phyloP scores from a whole-genome alignment of 2,113 vertebrate genomes.

The Enhydra lutris region DNA sequence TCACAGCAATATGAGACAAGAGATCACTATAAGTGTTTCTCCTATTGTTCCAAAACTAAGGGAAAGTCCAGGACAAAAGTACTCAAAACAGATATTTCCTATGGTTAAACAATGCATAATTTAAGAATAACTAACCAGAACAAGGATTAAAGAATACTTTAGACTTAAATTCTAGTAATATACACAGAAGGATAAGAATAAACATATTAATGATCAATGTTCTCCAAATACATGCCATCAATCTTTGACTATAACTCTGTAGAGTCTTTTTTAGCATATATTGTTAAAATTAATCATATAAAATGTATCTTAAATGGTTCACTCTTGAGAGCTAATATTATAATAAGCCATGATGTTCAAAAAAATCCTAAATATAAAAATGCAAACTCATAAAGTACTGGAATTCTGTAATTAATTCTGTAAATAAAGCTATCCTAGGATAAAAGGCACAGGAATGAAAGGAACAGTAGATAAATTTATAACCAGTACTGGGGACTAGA shows the following conservation, averaged over 20 bases:
- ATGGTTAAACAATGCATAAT: background rate
- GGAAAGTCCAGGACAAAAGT: background rate
- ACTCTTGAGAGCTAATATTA: conserved; percentile 1
- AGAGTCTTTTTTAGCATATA: background rate
- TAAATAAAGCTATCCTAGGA: conserved; percentile 15
- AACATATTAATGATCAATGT: background rate
- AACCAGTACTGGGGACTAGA: background rate
- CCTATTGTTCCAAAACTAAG: background rate
- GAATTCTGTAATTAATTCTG: background rate
- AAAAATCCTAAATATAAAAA: conserved; percentile 22
- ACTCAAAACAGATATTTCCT: background rate
- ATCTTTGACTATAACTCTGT: background rate
- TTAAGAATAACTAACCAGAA: conserved; percentile 41
- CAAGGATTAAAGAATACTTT: background rate
- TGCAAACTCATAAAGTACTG: background rate
- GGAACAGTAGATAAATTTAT: background rate
- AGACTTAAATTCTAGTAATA: conserved; percentile 23
- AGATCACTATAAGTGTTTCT: background rate
- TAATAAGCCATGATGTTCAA: background rate
- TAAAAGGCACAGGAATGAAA: background rate
- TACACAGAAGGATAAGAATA: background rate
- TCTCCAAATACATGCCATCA: background rate
- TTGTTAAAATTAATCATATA: conserved; percentile 26
- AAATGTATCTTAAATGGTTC: conserved; percentile 17
- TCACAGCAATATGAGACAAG: background rate